Percentiles rank a stretch among this genome's conserved stretches.
Conservation (phyloP, 2,888 invertebrate species). For the Eulithis prunata region DNA sequence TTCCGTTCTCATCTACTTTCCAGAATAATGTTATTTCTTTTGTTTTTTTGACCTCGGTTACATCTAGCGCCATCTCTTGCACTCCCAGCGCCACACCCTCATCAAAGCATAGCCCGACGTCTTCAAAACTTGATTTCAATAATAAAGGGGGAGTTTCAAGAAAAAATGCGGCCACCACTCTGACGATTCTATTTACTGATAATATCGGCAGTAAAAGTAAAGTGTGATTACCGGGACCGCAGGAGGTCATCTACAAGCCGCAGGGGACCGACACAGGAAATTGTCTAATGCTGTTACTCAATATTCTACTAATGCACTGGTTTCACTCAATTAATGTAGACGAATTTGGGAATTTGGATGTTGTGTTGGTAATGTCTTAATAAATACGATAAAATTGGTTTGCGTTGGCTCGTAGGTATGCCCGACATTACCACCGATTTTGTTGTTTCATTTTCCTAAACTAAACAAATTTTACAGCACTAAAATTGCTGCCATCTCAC, state of each 20-base stretch:
- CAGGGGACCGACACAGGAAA: slow-evolving; percentile 60
- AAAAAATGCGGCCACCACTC: slow-evolving; percentile 44
- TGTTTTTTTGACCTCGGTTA: background rate
- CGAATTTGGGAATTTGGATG: slow-evolving; percentile 34
- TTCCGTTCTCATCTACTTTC: background rate
- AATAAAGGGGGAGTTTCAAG: slow-evolving; percentile 37
- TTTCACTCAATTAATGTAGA: slow-evolving; percentile 42
- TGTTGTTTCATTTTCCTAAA: no score
- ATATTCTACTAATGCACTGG: slow-evolving; percentile 52
- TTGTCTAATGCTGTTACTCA: slow-evolving; percentile 69
- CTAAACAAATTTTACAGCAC: no score
- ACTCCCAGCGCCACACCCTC: slow-evolving; percentile 12
- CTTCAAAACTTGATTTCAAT: slow-evolving; percentile 25
- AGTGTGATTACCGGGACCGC: slow-evolving; percentile 62
- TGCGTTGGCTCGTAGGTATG: background rate
- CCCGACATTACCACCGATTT: background rate
- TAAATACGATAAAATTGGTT: background rate
- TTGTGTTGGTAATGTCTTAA: slow-evolving; percentile 6
- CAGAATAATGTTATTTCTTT: no score
- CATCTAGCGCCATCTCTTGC: slow-evolving; percentile 36
- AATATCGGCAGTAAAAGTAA: slow-evolving; percentile 66
- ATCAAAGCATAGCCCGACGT: slow-evolving; percentile 1
- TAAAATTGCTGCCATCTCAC: no score
- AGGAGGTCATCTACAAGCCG: slow-evolving; percentile 59
- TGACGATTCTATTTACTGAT: slow-evolving; percentile 52